phyloP scores from a whole-genome alignment of 2,888 invertebrate genomes.

The Chrysodeixis includens region DNA sequence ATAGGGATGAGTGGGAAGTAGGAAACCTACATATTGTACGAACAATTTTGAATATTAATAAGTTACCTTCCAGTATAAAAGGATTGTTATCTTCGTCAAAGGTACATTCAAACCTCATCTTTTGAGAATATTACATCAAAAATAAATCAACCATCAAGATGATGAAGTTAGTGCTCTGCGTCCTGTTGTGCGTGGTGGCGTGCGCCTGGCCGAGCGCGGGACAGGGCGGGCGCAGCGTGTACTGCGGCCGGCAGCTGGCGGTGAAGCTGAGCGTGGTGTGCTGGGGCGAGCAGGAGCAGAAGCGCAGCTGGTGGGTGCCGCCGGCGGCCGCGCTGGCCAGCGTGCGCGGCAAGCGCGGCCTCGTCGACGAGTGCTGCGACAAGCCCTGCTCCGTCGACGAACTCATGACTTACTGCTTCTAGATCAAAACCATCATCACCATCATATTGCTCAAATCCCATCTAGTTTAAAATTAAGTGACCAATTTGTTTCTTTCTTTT shows the following conservation, averaged over 20 bases:
- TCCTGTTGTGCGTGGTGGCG: slow-evolving; percentile 16
- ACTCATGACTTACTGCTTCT: slow-evolving; percentile 53
- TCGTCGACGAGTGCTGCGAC: slow-evolving; percentile 64
- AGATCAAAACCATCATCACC: neutral
- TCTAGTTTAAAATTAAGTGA: neutral
- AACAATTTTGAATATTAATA: slow-evolving; percentile 29
- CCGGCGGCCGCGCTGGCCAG: slow-evolving; percentile 23
- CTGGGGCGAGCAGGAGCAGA: slow-evolving; percentile 23
- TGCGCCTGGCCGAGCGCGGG: slow-evolving; percentile 12
- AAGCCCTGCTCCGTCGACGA: slow-evolving; percentile 60
- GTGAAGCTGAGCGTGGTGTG: slow-evolving; percentile 30
- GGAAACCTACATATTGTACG: slow-evolving; percentile 10
- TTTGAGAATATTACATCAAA: slow-evolving; percentile 16
- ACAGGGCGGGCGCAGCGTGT: slow-evolving; percentile 22
- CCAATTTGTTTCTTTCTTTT: neutral
- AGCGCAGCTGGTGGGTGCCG: slow-evolving; percentile 30
- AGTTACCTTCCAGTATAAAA: slow-evolving; percentile 32
- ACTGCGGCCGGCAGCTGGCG: slow-evolving; percentile 41
- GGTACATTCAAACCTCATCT: slow-evolving; percentile 27
- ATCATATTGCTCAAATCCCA: neutral
- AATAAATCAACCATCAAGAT: slow-evolving; percentile 1
- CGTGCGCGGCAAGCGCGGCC: slow-evolving; percentile 52
- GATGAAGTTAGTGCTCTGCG: slow-evolving; percentile 33
- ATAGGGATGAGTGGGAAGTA: slow-evolving; percentile 21
- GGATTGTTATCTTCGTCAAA: slow-evolving; percentile 5